Evolutionary conservation across 2,113 vertebrate genomes (phyloP).

Genomic region (Orycteropus afer): DNA sequence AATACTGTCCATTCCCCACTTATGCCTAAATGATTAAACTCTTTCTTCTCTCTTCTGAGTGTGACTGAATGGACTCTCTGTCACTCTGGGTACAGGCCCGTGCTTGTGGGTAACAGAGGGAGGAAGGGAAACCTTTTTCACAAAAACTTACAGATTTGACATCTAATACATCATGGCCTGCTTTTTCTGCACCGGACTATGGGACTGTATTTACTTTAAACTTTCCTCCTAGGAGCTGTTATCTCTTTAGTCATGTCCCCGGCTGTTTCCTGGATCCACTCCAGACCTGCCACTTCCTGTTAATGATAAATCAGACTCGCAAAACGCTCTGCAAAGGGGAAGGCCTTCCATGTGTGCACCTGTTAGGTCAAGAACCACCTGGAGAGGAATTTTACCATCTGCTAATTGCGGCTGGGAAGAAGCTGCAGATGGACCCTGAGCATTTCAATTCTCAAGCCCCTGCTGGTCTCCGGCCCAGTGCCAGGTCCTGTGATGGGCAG

Average conservation of each 20-base stretch:
- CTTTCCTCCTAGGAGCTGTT: constrained; percentile 51
- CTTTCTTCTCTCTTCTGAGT: too few species aligned
- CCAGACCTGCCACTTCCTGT: constrained; percentile 35
- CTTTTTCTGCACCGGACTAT: background rate
- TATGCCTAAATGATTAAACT: too few species aligned
- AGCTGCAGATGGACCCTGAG: background rate
- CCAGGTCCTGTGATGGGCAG: background rate
- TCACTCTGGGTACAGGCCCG: too few species aligned
- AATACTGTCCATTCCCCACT: too few species aligned
- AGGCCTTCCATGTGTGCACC: constrained; percentile 13
- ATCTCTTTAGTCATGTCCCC: constrained; percentile 33
- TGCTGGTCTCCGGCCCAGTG: background rate
- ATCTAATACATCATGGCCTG: background rate
- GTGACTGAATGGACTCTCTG: too few species aligned
- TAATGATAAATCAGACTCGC: constrained; percentile 62
- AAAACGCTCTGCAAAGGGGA: background rate
- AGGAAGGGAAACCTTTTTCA: background rate
- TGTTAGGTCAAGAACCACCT: constrained; percentile 73
- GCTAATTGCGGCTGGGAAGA: constrained; percentile 38
- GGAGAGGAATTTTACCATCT: constrained; percentile 64
- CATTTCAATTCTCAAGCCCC: background rate
- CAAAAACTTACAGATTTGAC: background rate
- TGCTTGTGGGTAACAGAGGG: too few species aligned
- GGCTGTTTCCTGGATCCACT: constrained; percentile 44
- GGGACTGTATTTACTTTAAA: constrained; percentile 50